These are phyloP conservation scores for Sphecodes monilicornis DNA, from an alignment of 2,888 invertebrate genomes.

Conservation along the genomic window DNA sequence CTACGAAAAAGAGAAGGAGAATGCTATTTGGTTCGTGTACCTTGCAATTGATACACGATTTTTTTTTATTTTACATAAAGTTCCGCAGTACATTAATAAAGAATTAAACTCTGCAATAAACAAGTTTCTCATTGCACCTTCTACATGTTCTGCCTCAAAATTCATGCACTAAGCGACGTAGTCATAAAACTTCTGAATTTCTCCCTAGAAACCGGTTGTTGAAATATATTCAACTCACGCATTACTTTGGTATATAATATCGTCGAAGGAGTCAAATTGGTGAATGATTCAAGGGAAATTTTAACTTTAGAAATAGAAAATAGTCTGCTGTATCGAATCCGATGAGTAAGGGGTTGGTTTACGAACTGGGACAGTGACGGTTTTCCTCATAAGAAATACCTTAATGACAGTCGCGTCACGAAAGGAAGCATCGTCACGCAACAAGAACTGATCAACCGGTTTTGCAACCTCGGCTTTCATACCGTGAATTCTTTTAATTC, in stretches of 20 bases:
- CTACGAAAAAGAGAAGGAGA: no score
- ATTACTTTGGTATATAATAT: neutral
- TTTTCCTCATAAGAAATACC: neutral
- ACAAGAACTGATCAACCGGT: neutral
- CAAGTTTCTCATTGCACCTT: no score
- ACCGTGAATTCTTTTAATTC: neutral
- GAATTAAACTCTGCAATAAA: no score
- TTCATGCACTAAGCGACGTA: neutral
- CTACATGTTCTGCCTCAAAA: no score
- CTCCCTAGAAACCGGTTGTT: neutral
- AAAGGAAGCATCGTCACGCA: neutral
- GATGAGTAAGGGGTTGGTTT: neutral
- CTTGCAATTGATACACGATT: no score
- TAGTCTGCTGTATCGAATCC: neutral
- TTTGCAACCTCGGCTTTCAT: neutral
- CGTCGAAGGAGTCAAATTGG: neutral
- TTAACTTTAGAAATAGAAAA: neutral
- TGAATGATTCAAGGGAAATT: neutral
- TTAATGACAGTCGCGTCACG: neutral
- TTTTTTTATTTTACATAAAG: no score
- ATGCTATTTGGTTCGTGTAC: no score
- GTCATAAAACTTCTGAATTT: neutral
- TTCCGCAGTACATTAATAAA: no score
- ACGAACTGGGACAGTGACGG: neutral
- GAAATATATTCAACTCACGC: neutral